Conservation (phyloP, 2,113 vertebrate genomes). For the Riparia riparia region DNA sequence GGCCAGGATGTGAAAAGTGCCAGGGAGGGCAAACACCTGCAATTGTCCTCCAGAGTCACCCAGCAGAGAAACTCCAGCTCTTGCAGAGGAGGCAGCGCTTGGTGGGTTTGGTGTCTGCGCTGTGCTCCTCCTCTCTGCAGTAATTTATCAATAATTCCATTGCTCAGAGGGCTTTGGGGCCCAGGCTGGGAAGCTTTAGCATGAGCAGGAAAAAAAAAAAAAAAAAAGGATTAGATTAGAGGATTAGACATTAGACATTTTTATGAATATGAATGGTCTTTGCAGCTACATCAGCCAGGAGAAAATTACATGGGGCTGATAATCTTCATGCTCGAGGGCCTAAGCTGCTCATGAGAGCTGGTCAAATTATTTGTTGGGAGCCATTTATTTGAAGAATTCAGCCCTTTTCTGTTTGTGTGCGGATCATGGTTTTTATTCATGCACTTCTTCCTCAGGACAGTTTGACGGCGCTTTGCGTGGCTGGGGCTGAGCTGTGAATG, state of each 20-base stretch:
- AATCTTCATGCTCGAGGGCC: constrained; percentile 65
- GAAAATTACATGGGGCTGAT: constrained; percentile 65
- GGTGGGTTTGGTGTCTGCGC: not conserved
- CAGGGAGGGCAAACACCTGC: not conserved
- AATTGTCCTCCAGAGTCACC: not conserved
- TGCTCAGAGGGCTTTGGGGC: constrained; percentile 32
- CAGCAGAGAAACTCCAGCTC: not conserved
- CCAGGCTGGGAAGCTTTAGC: not conserved
- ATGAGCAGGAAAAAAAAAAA: not conserved
- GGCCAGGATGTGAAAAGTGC: not conserved
- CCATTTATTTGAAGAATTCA: constrained; percentile 46
- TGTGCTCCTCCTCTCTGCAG: constrained; percentile 7
- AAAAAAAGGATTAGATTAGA: constrained; percentile 10
- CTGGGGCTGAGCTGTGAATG: not conserved
- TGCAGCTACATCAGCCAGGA: constrained; percentile 57
- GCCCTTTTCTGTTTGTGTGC: not conserved
- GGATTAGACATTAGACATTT: constrained; percentile 60
- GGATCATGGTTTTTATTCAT: not conserved
- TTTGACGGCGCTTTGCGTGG: not conserved
- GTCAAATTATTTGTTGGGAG: constrained; percentile 57
- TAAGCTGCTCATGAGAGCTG: constrained; percentile 62
- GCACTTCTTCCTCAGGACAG: not conserved
- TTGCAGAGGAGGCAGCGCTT: not conserved
- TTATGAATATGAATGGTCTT: constrained; percentile 67
- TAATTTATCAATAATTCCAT: constrained; percentile 33